Conservation (phyloP, 35 echinoderm and acorn worm genomes). For the Anneissia japonica region DNA sequence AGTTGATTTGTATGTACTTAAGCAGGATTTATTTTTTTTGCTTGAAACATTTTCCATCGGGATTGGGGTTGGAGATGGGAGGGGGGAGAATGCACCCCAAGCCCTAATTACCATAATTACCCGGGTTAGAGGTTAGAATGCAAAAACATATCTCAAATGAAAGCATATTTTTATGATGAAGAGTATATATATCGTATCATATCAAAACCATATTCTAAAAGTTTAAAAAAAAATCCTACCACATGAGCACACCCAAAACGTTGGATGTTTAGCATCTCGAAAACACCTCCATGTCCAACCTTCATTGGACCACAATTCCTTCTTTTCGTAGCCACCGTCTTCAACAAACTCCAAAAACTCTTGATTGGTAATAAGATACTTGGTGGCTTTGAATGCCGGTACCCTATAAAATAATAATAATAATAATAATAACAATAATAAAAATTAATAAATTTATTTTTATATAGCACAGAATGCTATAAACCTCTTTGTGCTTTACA, state of each 20-base stretch:
- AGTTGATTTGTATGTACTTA: no score
- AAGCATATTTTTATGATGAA: not conserved
- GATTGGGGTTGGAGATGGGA: not conserved
- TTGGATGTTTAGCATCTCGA: constrained; percentile 58
- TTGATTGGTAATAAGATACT: constrained; percentile 70
- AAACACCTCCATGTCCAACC: constrained; percentile 83
- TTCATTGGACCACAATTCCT: constrained; percentile 62
- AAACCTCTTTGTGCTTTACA: no score
- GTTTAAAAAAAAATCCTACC: no score
- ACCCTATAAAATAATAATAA: no score
- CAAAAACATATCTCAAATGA: not conserved
- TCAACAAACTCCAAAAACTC: constrained; percentile 83
- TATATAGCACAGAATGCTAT: no score
- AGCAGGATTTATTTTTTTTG: no score
- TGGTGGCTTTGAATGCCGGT: constrained; percentile 74
- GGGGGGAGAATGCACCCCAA: not conserved
- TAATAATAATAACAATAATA: no score
- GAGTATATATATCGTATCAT: not conserved
- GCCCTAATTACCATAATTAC: not conserved
- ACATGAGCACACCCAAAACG: constrained; percentile 82
- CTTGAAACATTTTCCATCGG: no score
- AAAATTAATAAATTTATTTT: no score
- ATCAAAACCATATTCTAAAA: not conserved
- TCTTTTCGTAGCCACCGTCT: constrained; percentile 57
- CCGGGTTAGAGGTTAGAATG: not conserved